Evolutionary conservation across 2,797 vertebrate species (phyloP), one percentile per base, ranked within the genome.

Genomic region (Platalea minor): DNA sequence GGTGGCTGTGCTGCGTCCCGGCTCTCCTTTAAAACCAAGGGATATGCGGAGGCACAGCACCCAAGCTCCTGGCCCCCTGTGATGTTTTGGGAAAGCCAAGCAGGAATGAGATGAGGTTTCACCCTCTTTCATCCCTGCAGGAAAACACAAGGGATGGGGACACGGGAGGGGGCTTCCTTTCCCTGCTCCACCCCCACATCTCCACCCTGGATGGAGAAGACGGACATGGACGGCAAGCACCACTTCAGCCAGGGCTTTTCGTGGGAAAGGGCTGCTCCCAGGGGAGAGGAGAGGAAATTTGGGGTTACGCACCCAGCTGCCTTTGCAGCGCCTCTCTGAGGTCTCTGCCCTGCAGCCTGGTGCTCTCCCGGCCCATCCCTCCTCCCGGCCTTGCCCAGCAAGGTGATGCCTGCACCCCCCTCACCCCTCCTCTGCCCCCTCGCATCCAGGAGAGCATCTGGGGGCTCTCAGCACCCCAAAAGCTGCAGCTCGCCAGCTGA

Each of bases 191-290:
- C 33, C 39, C n/a, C 28, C 4, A 1, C 1, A 0, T 9, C 24
- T 46, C 41, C 50, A 45, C 5, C 43, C 39, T 20, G 28, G 18
- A 6, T 12, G 69, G n/a, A 86, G 17, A 17, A 50, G 13, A 10
- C 0, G 2, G 64, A 28, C 26, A 10, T 0, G 0, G 48, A 33
- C 0, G 0, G 63, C 51, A 76, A 73, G 46, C 14, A 3, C 21
- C 2, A 2, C 70, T 78, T 46, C 16, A 3, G 39, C 11, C 50
- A 24, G 28, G 23, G 54, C 6, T 50, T 65, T 45, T 21, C 2
- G 0, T 59, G 60, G 54, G 57, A 65, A 61, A 88, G 17, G n/a
- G 59, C 26, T 21, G n/a, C 26, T 81, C 46, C 77, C 2, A 9
- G 18, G 45, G 45, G 10, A 57, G 10, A 31, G 31, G 61, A 75